phyloP scores from a whole-genome alignment of 1,140 invertebrate species.

The Drosophila setifemur region DNA sequence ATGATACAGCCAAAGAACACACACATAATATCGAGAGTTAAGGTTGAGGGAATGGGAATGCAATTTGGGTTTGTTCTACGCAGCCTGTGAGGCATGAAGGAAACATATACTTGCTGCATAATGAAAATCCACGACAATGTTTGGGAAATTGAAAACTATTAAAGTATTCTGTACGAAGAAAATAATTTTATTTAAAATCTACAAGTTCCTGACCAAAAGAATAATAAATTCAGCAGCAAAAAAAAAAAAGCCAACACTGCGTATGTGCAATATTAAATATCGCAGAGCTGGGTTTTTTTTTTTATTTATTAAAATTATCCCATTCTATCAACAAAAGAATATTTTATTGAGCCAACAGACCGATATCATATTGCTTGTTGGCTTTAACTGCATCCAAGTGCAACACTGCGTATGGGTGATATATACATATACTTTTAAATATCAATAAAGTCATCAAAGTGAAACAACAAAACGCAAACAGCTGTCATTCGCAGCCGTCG shows the following conservation, averaged over 20 bases:
- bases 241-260: too few species aligned
- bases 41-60: background rate
- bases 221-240: too few species aligned
- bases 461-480: conserved; percentile 8
- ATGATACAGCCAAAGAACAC: conserved; percentile 15
- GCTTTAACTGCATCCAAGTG: background rate
- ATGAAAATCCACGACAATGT: background rate
- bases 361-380: too few species aligned
- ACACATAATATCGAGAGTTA: conserved; percentile 21
- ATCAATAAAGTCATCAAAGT: background rate
- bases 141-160: too few species aligned
- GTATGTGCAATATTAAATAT: too few species aligned
- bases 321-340: too few species aligned
- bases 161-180: too few species aligned
- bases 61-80: conserved; percentile 13
- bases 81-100: background rate
- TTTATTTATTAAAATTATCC: background rate
- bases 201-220: too few species aligned
- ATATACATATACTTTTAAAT: background rate
- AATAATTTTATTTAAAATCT: too few species aligned
- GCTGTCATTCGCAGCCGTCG: conserved; percentile 30
- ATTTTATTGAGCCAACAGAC: too few species aligned
- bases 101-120: background rate
- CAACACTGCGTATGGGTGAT: conserved; percentile 16
- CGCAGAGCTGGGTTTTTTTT: too few species aligned